Conservation (phyloP, 2,797 vertebrate genomes). For the Manis crassicaudata region DNA sequence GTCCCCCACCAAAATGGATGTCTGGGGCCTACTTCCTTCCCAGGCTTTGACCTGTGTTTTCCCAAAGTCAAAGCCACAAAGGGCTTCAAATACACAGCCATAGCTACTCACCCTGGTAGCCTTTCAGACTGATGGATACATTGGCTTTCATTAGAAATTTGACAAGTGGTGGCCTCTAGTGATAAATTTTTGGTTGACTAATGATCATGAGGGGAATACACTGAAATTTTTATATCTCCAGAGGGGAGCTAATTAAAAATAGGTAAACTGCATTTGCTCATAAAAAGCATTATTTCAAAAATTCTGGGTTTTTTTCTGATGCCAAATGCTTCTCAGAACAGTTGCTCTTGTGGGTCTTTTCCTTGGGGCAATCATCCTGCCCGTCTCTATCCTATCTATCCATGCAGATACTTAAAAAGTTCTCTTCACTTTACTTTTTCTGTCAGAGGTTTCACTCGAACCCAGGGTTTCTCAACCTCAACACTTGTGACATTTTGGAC, state of each 20-base stretch:
- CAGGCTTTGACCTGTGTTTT: background rate
- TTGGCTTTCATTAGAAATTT: background rate
- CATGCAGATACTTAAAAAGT: background rate
- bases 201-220: background rate
- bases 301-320: background rate
- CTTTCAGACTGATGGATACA: background rate
- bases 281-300: background rate
- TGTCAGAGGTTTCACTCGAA: background rate
- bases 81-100: background rate
- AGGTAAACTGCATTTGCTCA: background rate
- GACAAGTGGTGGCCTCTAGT: background rate
- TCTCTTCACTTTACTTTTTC: background rate
- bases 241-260: constrained; percentile 42
- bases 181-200: background rate
- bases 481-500: background rate
- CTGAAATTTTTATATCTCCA: background rate
- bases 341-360: background rate
- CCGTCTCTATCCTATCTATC: background rate
- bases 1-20: background rate
- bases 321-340: background rate
- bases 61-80: background rate
- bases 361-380: background rate
- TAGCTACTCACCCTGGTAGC: background rate
- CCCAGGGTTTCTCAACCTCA: background rate
- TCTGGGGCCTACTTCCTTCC: background rate